Percentiles rank a stretch among this genome's conserved stretches.
Evolutionary conservation across 2,113 vertebrate genomes (phyloP).

Genomic region (Eleginops maclovinus): DNA sequence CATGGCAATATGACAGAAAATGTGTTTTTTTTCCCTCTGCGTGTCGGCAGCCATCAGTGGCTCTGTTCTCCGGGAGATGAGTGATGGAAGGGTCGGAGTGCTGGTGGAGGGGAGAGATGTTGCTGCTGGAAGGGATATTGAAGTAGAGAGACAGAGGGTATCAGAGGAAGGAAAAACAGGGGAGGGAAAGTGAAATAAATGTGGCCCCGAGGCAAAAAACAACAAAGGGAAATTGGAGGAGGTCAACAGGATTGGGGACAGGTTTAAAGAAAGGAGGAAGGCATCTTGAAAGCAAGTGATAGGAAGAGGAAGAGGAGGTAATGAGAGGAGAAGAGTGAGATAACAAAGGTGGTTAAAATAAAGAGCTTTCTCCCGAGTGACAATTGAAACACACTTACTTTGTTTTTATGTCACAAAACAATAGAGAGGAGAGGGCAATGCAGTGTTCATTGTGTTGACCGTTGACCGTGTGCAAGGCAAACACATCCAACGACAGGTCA

Average conservation of each 20-base stretch:
- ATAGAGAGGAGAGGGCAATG: not conserved
- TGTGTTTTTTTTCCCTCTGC: constrained; percentile 69
- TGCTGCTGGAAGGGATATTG: constrained; percentile 35
- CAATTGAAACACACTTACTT: not conserved
- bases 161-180: constrained; percentile 4
- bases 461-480: not conserved
- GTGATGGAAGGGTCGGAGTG: constrained; percentile 60
- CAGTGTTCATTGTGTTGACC: constrained; percentile 12
- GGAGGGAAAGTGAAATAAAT: constrained; percentile 22
- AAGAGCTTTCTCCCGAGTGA: constrained; percentile 1
- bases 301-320: constrained; percentile 4
- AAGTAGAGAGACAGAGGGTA: constrained; percentile 18
- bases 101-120: constrained; percentile 59
- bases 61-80: constrained; percentile 64
- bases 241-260: constrained; percentile 42
- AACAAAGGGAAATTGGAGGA: constrained; percentile 21
- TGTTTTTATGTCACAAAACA: constrained; percentile 6
- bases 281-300: not conserved
- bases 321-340: constrained; percentile 22
- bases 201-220: constrained; percentile 9
- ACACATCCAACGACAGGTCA: not conserved
- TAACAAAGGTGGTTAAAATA: constrained; percentile 20
- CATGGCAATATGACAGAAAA: constrained; percentile 78
- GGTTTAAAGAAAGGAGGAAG: constrained; percentile 38
- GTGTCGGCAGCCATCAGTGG: constrained; percentile 62